A percentile compares a stretch with the other conserved stretches of the same genome.
Conservation (phyloP, 2,888 invertebrate genomes). For the Epistrophe grossulariae region DNA sequence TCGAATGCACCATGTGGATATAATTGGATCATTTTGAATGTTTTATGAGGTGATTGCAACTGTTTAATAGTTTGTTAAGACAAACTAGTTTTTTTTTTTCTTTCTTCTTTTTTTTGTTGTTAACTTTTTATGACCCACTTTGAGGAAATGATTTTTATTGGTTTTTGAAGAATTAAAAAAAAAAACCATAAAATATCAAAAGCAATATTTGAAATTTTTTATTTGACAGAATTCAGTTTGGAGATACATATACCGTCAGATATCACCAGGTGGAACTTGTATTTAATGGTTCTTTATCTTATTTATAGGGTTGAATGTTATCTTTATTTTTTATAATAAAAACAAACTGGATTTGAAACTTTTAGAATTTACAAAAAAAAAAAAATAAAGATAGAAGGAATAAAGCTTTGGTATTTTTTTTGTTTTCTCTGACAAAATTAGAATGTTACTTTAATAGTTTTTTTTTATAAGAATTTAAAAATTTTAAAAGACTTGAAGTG, state of each 20-base stretch:
- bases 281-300: not conserved
- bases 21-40: conserved; percentile 50
- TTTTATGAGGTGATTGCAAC: conserved; percentile 62
- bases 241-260: too few relatives aligned
- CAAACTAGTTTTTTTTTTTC: conserved; percentile 26
- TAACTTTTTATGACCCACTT: conserved; percentile 29
- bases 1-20: conserved; percentile 51
- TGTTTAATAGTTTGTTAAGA: conserved; percentile 40
- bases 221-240: not conserved
- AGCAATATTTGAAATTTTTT: conserved; percentile 11
- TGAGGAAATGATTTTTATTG: conserved; percentile 23
- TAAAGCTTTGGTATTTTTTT: too few relatives aligned
- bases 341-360: not conserved
- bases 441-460: too few relatives aligned
- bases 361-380: not conserved
- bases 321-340: not conserved
- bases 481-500: too few relatives aligned
- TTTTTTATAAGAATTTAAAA: too few relatives aligned
- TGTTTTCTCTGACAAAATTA: too few relatives aligned
- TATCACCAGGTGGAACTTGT: not conserved
- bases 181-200: not conserved
- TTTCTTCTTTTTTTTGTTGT: not conserved
- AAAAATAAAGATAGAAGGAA: too few relatives aligned
- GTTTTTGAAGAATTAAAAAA: not conserved
- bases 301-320: not conserved